Evolutionary conservation across 2,888 invertebrate genomes (phyloP), one percentile per base, ranked within the genome.

Genomic region (Patella pellucida): DNA sequence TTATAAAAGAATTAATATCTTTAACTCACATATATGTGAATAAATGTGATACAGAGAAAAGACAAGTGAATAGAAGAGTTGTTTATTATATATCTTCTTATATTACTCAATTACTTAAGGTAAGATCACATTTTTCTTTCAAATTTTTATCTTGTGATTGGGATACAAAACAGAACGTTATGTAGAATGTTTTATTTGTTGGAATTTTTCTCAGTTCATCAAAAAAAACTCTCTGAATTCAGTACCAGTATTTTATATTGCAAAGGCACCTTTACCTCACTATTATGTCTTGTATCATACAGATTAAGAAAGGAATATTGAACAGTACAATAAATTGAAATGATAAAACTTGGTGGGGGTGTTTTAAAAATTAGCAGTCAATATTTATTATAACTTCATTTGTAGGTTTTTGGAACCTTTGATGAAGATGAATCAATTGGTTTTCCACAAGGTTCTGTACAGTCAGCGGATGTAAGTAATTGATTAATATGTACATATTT

Each of bases 1-100:
- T 93, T 0, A 92, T 99, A 2, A 93, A 97, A 78, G 96, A 97
- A 87, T 92, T 99, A 71, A 95, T 98, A n/a, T 93, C 94, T 2
- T 92, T 94, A n/a, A 93, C 94, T 79, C 98, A 99, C 92, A 93
- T 95, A 83, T 99, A 97, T 91, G 93, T 97, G 80, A 93, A 94
- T 85, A 89, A 89, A 73, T 91, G 92, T 82, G 91, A 93, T 82
- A 92, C 91, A 78, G 89, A 93, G 82, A 91, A 93, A 86, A 76
- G 73, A 86, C 76, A 69, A 62, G 88, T 93, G 0, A 95, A 94
- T 90, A 92, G 94, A 73, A 92, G 95, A 68, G 91, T 98, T 74
- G 92, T 99, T 69, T 93, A 94, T 50, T 94, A 95, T 82, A 90
- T 93, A 14, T 96, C 96, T n/a, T 91, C 92, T 12, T 99, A 97